Percentiles rank a stretch among this genome's conserved stretches.
These are phyloP conservation scores for Malurus alboscapulatus DNA, from an alignment of 2,113 vertebrate species.

Conservation along the genomic window DNA sequence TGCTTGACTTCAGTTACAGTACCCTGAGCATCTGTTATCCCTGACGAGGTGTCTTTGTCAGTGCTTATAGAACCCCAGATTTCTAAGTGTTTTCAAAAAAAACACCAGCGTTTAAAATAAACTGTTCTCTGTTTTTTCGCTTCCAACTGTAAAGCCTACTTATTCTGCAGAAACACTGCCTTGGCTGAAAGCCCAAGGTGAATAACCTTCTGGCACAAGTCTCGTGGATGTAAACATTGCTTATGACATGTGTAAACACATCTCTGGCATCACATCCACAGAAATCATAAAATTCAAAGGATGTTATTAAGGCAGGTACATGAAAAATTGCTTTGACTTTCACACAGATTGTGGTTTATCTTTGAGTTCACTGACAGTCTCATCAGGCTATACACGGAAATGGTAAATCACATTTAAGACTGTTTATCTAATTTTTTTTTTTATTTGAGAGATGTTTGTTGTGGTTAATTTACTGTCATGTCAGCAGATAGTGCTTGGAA, in stretches of 20 bases:
- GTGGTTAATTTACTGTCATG: background rate
- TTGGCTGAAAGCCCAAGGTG: background rate
- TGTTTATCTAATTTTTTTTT: background rate
- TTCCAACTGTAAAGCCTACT: background rate
- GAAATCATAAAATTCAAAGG: background rate
- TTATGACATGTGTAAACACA: background rate
- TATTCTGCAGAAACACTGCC: background rate
- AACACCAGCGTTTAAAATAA: background rate
- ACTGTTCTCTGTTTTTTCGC: background rate
- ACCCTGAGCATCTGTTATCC: background rate
- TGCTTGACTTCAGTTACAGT: background rate
- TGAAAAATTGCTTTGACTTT: background rate
- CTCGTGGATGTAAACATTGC: background rate
- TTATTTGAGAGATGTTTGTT: background rate
- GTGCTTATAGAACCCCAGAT: background rate
- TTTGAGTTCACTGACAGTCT: background rate
- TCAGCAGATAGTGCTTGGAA: background rate
- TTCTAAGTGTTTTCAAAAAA: background rate
- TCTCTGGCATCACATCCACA: background rate
- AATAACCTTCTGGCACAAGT: background rate
- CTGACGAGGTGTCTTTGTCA: background rate
- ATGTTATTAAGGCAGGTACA: background rate
- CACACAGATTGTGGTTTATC: background rate
- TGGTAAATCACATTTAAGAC: background rate
- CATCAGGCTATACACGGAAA: background rate